phyloP scores from a whole-genome alignment of 2,113 vertebrate genomes.

The Rhinopomastus cyanomelas region DNA sequence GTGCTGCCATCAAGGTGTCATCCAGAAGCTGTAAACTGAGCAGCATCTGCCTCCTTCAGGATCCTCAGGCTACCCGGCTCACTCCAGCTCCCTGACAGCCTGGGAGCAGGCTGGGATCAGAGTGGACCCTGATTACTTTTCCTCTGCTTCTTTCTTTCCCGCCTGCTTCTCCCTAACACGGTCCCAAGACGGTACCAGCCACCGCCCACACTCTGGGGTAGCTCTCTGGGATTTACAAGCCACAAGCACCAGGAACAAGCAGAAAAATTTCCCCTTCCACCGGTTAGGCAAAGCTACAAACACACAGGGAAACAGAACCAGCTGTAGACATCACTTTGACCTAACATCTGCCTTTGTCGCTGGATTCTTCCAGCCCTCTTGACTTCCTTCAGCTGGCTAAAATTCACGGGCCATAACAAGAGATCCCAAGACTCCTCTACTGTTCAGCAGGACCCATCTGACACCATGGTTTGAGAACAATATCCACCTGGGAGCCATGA shows the following conservation, averaged over 20 bases:
- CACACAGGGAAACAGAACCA: background rate
- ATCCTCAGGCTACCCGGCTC: background rate
- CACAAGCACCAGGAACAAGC: background rate
- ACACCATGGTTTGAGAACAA: background rate
- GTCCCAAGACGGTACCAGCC: background rate
- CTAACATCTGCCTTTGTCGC: background rate
- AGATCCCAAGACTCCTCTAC: background rate
- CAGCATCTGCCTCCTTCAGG: background rate
- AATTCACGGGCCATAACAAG: background rate
- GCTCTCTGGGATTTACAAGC: background rate
- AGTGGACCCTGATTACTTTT: background rate
- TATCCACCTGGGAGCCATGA: accelerated
- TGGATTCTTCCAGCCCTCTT: background rate
- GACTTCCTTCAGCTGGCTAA: background rate
- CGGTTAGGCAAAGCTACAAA: background rate
- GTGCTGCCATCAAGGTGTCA: background rate
- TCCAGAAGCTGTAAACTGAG: background rate
- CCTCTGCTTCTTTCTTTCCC: background rate
- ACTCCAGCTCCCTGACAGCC: background rate
- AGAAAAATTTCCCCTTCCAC: background rate
- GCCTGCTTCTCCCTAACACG: background rate
- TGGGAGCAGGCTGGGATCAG: background rate
- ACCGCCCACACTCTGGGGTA: background rate
- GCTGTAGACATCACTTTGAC: background rate
- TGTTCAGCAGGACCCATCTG: background rate